Conservation (phyloP, 2,888 invertebrate species). For the Lottia scabra region DNA sequence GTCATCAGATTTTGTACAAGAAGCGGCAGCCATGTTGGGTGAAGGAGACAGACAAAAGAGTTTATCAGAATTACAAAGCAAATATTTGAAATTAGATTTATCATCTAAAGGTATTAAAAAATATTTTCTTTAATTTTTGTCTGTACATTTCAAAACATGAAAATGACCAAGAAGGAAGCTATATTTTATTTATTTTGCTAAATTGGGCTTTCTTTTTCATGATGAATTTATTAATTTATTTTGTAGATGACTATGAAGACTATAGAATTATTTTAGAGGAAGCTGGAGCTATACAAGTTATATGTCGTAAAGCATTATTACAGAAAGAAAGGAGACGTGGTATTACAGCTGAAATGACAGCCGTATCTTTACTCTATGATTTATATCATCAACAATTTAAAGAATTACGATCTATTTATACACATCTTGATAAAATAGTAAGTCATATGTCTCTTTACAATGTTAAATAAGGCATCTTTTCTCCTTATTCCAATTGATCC, state of each 20-base stretch:
- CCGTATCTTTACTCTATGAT: constrained; percentile 44
- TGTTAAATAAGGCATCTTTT: no score
- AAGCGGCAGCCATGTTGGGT: constrained; percentile 55
- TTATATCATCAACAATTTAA: constrained; percentile 59
- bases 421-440: constrained; percentile 41
- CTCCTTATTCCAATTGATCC: no score
- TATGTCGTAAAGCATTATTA: constrained; percentile 36
- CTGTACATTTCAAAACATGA: no score
- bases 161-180: no score
- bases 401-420: constrained; percentile 49
- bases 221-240: background rate
- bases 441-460: constrained; percentile 6
- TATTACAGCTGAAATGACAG: constrained; percentile 40
- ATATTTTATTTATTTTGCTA: no score
- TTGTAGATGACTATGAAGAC: constrained; percentile 56
- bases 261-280: constrained; percentile 59
- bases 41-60: constrained; percentile 64
- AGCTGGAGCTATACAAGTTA: constrained; percentile 58
- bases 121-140: no score
- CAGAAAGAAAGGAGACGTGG: constrained; percentile 26
- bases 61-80: constrained; percentile 62
- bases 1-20: constrained; percentile 59
- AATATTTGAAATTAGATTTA: constrained; percentile 49
- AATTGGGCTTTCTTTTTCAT: no score
- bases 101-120: constrained; percentile 38